Conservation (phyloP, 2,113 vertebrate genomes). For the Cyanoderma ruficeps region DNA sequence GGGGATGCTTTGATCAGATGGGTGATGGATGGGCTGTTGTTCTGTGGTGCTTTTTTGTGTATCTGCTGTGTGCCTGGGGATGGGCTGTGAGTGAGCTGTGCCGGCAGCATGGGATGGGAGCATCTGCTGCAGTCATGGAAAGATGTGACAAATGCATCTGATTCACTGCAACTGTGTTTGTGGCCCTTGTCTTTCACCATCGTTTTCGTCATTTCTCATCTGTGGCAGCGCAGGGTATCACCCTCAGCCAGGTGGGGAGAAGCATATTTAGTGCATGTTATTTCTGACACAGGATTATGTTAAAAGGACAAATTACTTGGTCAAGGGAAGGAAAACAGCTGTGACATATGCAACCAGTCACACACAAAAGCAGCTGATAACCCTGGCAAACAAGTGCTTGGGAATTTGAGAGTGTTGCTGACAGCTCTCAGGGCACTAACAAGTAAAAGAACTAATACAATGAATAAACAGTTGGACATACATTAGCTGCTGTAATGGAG, state of each 20-base stretch:
- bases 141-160: neutral
- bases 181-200: neutral
- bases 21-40: neutral
- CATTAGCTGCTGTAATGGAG: neutral
- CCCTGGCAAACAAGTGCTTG: neutral
- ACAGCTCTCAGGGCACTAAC: neutral
- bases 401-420: neutral
- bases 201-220: neutral
- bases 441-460: neutral
- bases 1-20: neutral
- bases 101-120: neutral
- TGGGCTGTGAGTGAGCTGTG: neutral
- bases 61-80: neutral
- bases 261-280: neutral
- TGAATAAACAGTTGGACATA: neutral
- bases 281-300: neutral
- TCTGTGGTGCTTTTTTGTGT: neutral
- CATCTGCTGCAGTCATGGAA: neutral
- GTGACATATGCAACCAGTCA: neutral
- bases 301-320: neutral
- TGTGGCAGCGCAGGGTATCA: neutral
- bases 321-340: slow-evolving; percentile 1
- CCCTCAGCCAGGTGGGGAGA: neutral
- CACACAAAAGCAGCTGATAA: neutral
- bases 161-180: neutral